A percentile compares a stretch with the other conserved stretches of the same genome.
Conservation (phyloP, 2,888 invertebrate genomes). For the Watsonalla binaria region DNA sequence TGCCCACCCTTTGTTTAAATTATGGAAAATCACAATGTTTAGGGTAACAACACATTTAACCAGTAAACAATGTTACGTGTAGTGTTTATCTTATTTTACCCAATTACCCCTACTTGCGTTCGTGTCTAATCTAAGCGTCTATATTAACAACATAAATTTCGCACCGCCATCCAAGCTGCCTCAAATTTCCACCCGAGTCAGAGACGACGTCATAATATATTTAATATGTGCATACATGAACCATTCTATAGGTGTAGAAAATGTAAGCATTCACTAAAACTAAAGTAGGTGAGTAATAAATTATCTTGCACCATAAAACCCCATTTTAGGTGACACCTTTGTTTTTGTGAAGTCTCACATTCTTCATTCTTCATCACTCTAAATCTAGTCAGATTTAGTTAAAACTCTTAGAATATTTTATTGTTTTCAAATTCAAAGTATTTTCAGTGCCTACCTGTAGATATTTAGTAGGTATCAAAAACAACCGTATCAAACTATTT, state of each 20-base stretch:
- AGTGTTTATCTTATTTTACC: neutral
- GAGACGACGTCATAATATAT: conserved; percentile 32
- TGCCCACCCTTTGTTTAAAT: neutral
- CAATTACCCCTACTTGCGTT: neutral
- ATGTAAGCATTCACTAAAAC: no score
- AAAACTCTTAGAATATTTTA: no score
- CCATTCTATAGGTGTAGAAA: conserved; percentile 5
- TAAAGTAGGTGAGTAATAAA: no score
- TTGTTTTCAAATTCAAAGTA: no score
- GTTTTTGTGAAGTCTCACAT: no score
- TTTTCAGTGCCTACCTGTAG: no score
- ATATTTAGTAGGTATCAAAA: no score
- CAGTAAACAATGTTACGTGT: neutral
- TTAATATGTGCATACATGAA: conserved; percentile 51
- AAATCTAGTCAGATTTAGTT: no score
- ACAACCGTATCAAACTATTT: neutral
- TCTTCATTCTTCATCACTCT: no score
- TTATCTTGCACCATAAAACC: no score
- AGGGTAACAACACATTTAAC: neutral
- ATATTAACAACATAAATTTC: conserved; percentile 44
- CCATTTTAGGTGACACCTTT: no score
- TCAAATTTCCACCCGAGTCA: conserved; percentile 33
- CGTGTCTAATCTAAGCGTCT: conserved; percentile 7
- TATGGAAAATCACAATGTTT: neutral
- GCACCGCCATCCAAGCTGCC: conserved; percentile 21